Conservation (phyloP, 2,113 vertebrate species). For the Tachycineta bicolor region DNA sequence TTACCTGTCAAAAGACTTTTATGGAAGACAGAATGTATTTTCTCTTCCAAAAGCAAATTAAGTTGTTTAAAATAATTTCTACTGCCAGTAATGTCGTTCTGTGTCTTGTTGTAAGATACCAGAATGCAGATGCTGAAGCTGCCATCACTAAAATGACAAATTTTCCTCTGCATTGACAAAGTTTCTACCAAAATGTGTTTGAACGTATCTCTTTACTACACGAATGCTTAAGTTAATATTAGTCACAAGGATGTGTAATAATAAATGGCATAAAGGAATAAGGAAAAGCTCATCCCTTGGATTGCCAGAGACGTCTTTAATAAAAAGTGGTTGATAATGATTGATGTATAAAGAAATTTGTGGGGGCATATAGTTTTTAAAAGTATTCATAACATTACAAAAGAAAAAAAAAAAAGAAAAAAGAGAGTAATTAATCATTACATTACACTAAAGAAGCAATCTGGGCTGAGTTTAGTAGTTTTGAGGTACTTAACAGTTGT, state of each 20-base stretch:
- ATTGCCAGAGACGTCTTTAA: not conserved
- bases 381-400: not conserved
- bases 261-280: not conserved
- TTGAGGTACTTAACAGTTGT: not conserved
- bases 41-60: not conserved
- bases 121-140: not conserved
- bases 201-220: not conserved
- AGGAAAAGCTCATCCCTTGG: rapidly evolving
- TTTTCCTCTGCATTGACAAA: not conserved
- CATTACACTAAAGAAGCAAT: not conserved
- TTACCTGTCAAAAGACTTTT: not conserved
- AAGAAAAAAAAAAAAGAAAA: not conserved
- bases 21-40: not conserved
- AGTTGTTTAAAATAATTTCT: not conserved
- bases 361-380: not conserved
- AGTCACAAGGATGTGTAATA: rapidly evolving
- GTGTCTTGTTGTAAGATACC: rapidly evolving
- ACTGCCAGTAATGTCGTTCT: not conserved
- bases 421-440: not conserved
- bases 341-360: not conserved
- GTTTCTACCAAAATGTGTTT: not conserved
- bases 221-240: not conserved
- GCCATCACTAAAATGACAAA: not conserved
- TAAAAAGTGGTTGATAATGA: not conserved
- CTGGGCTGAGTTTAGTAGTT: not conserved